phyloP scores from a whole-genome alignment of 2,113 vertebrate genomes.

The Oryzias javanicus region DNA sequence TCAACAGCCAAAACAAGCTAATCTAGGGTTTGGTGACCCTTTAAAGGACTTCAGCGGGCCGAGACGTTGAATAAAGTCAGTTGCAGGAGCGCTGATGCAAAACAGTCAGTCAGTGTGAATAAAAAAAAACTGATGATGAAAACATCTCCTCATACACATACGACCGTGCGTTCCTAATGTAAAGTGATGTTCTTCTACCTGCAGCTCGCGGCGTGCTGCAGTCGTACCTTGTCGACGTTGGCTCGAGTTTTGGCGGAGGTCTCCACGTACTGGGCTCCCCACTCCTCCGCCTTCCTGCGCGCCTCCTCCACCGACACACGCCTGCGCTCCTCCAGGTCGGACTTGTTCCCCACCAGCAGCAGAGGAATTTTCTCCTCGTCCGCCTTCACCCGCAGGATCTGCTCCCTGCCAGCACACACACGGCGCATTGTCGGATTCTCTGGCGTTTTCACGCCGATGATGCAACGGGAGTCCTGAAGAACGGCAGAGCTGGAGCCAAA shows the following conservation, averaged over 20 bases:
- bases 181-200: too few relatives aligned
- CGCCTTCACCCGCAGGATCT: constrained; percentile 73
- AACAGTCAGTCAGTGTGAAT: too few relatives aligned
- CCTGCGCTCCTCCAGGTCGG: constrained; percentile 71
- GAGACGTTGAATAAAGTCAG: too few relatives aligned
- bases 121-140: too few relatives aligned
- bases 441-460: not conserved
- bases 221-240: constrained; percentile 77
- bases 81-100: too few relatives aligned
- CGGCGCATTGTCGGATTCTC: not conserved
- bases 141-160: too few relatives aligned
- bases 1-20: too few relatives aligned
- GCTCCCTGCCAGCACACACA: constrained; percentile 55
- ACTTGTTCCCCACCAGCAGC: constrained; percentile 73
- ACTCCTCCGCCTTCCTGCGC: constrained; percentile 69
- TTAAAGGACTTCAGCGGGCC: too few relatives aligned
- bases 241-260: constrained; percentile 80
- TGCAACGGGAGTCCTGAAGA: not conserved
- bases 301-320: constrained; percentile 70
- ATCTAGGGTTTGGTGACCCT: too few relatives aligned
- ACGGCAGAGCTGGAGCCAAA: not conserved
- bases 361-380: constrained; percentile 75
- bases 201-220: not conserved
- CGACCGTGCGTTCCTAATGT: too few relatives aligned
- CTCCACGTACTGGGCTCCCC: constrained; percentile 78